Evolutionary conservation across 2,797 vertebrate species (phyloP).

Genomic region (Coregonus ussuriensis): DNA sequence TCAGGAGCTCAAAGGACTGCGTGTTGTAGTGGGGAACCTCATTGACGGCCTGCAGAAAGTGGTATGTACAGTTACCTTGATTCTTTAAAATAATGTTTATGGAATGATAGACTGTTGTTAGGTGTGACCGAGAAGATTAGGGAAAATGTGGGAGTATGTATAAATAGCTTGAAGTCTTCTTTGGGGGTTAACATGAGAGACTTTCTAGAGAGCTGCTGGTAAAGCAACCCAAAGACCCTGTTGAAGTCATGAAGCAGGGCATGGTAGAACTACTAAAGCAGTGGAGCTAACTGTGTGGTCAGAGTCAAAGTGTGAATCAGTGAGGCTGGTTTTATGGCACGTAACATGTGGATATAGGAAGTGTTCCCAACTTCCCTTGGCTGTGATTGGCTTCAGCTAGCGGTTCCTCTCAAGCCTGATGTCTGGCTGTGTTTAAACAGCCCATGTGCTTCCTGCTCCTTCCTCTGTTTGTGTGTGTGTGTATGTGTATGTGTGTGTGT

Average conservation of each 20-base stretch:
- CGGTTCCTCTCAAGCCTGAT: constrained; percentile 45
- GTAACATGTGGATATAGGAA: constrained; percentile 79
- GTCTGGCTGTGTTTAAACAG: constrained; percentile 80
- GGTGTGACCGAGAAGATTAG: neutral
- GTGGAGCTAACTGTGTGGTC: constrained; percentile 46
- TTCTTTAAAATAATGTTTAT: neutral
- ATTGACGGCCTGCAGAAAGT: constrained; percentile 92
- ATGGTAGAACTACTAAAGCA: constrained; percentile 29
- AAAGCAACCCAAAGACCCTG: constrained; percentile 49
- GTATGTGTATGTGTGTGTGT: neutral
- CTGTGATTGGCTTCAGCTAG: constrained; percentile 61
- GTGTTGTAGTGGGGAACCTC: constrained; percentile 87
- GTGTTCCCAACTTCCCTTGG: constrained; percentile 68
- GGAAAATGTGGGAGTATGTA: neutral
- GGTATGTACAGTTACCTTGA: constrained; percentile 70
- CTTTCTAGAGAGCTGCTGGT: constrained; percentile 54
- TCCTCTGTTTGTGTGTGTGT: constrained; percentile 44
- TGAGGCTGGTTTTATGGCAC: constrained; percentile 69
- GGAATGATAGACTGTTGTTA: neutral
- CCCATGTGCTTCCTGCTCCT: constrained; percentile 77
- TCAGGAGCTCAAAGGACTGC: constrained; percentile 89
- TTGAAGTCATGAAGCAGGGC: constrained; percentile 45
- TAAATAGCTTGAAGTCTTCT: constrained; percentile 52
- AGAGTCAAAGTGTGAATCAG: constrained; percentile 55
- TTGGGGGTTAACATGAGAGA: constrained; percentile 66